Evolutionary conservation across 2,888 invertebrate genomes (phyloP).

Genomic region (Esperia sulphurella): DNA sequence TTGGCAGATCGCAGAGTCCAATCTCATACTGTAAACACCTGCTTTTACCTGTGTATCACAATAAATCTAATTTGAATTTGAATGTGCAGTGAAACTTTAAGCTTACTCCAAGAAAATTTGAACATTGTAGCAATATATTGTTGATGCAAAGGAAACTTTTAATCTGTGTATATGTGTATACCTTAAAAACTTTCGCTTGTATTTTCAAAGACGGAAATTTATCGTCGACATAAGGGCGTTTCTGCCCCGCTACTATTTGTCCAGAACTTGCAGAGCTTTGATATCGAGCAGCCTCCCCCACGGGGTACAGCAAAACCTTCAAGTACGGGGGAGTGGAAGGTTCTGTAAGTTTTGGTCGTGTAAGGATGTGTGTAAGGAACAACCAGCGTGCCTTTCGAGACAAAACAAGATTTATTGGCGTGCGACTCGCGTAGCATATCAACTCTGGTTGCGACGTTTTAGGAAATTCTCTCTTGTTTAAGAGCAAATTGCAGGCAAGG

Average conservation of each 20-base stretch:
- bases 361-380: background rate
- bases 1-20: too few relatives aligned
- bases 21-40: too few relatives aligned
- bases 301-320: background rate
- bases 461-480: slow-evolving; percentile 1
- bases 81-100: too few relatives aligned
- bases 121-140: too few relatives aligned
- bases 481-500: background rate
- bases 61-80: too few relatives aligned
- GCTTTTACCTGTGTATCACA: too few relatives aligned
- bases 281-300: background rate
- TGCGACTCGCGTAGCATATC: slow-evolving; percentile 22
- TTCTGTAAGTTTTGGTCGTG: background rate
- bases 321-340: background rate
- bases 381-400: background rate
- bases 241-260: background rate
- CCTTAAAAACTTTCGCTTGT: background rate
- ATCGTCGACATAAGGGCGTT: background rate
- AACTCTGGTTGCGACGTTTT: slow-evolving; percentile 3
- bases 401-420: slow-evolving; percentile 43
- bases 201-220: background rate
- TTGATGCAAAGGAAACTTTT: too few relatives aligned
- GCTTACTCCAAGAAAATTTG: too few relatives aligned
- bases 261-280: background rate
- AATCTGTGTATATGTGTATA: too few relatives aligned